phyloP scores from a whole-genome alignment of 2,797 vertebrate genomes.

The Erethizon dorsatum region DNA sequence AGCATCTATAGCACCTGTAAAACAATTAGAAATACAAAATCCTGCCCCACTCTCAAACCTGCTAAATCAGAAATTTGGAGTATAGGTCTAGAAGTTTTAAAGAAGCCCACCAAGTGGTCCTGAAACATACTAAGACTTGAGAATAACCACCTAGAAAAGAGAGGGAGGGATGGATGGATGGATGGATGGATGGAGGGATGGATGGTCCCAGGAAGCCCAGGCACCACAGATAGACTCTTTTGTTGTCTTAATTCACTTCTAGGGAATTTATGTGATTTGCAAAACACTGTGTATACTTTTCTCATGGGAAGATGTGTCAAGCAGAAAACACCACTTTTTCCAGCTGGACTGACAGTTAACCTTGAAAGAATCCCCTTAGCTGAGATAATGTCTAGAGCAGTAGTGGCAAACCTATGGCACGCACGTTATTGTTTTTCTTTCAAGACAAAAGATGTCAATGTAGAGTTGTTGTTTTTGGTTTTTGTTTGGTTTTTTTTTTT shows the following conservation, averaged over 20 bases:
- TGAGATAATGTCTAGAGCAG: background rate
- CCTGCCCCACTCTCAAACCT: background rate
- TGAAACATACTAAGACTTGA: background rate
- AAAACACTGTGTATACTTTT: background rate
- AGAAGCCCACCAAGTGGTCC: background rate
- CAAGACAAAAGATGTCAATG: background rate
- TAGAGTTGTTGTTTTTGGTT: background rate
- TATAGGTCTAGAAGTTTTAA: background rate
- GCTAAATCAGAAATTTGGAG: background rate
- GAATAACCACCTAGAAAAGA: background rate
- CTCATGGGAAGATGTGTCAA: slow-evolving; percentile 1
- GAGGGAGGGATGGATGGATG: background rate
- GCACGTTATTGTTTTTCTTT: background rate
- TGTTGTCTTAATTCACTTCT: background rate
- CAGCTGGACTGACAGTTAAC: background rate
- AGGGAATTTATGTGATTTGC: background rate
- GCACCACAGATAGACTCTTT: background rate
- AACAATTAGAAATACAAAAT: slow-evolving; percentile 26
- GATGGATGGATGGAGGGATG: background rate
- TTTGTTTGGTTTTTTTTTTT: too few relatives aligned
- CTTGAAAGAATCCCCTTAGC: slow-evolving; percentile 19
- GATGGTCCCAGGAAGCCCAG: background rate
- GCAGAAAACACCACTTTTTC: background rate
- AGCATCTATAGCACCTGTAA: background rate
- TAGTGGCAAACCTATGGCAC: background rate